A percentile compares a stretch with the other conserved stretches of the same genome.
These are phyloP conservation scores for Corydoras maculifer DNA, from an alignment of 2,113 vertebrate genomes.

Conservation along the genomic window DNA sequence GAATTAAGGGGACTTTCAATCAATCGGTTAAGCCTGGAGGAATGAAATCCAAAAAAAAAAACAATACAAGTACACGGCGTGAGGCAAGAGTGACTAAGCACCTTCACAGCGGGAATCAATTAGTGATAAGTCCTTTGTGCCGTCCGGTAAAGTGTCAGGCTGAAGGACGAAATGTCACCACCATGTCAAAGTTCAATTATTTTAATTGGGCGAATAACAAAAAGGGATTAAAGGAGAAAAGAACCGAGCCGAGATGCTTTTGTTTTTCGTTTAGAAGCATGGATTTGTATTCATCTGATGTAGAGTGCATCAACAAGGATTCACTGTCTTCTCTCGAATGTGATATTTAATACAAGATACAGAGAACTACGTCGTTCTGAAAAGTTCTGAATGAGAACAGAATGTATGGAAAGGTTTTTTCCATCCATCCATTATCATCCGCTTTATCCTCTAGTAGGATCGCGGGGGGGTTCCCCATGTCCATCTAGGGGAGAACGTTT, in stretches of 20 bases:
- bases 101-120: conserved; percentile 8
- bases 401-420: too few relatives aligned
- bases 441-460: too few relatives aligned
- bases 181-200: conserved; percentile 19
- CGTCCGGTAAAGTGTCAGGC: neutral
- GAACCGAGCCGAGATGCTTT: conserved; percentile 7
- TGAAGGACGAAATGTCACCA: neutral
- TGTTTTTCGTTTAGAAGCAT: conserved; percentile 21
- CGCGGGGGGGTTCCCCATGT: too few relatives aligned
- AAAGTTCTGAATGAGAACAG: too few relatives aligned
- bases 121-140: conserved; percentile 7
- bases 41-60: neutral
- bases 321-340: too few relatives aligned
- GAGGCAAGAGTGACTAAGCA: conserved; percentile 1
- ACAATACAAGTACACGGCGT: neutral
- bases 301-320: too few relatives aligned
- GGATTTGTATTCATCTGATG: conserved; percentile 30
- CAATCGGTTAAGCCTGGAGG: conserved; percentile 4
- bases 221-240: conserved; percentile 1
- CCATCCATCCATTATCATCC: too few relatives aligned
- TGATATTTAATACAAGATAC: too few relatives aligned
- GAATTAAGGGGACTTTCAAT: neutral
- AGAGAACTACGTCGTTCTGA: too few relatives aligned
- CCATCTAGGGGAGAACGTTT: too few relatives aligned
- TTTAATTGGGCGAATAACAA: conserved; percentile 2